Conservation (phyloP, 2,888 invertebrate genomes). For the Agonopterix heracliana region DNA sequence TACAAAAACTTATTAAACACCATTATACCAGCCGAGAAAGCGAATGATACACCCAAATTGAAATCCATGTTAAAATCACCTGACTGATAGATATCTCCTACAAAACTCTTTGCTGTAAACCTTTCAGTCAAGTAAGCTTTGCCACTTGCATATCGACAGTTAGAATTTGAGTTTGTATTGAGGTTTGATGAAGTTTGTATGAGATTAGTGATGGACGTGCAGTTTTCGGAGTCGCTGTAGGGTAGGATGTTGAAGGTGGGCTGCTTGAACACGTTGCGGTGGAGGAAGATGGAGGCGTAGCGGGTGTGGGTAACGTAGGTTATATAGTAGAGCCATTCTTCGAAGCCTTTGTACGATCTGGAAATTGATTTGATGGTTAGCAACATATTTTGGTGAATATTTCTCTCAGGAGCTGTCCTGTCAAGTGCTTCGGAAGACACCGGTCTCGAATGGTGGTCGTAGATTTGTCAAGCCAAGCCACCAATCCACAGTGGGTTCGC, state of each 20-base stretch:
- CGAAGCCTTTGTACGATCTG: constrained; percentile 86
- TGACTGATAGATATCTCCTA: constrained; percentile 71
- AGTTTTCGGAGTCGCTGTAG: constrained; percentile 72
- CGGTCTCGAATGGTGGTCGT: too few species aligned
- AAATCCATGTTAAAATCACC: constrained; percentile 82
- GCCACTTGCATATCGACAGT: constrained; percentile 83
- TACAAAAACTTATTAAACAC: constrained; percentile 91
- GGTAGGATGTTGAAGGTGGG: constrained; percentile 71
- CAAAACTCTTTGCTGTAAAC: constrained; percentile 76
- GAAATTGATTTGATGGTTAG: constrained; percentile 14
- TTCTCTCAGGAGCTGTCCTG: too few species aligned
- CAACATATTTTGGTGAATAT: neutral
- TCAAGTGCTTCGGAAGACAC: too few species aligned
- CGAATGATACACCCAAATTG: constrained; percentile 88
- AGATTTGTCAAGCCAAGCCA: too few species aligned
- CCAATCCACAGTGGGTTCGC: too few species aligned
- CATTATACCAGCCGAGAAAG: constrained; percentile 87
- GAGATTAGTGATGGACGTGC: constrained; percentile 67
- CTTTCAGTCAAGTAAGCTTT: constrained; percentile 83
- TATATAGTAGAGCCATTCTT: constrained; percentile 88
- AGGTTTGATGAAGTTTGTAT: constrained; percentile 72
- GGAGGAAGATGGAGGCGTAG: constrained; percentile 86
- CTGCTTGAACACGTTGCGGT: constrained; percentile 81
- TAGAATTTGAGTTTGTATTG: constrained; percentile 69
- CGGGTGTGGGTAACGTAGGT: constrained; percentile 87